Conservation (phyloP, 2,797 vertebrate species). For the Gymnoscopelus microlampas region DNA sequence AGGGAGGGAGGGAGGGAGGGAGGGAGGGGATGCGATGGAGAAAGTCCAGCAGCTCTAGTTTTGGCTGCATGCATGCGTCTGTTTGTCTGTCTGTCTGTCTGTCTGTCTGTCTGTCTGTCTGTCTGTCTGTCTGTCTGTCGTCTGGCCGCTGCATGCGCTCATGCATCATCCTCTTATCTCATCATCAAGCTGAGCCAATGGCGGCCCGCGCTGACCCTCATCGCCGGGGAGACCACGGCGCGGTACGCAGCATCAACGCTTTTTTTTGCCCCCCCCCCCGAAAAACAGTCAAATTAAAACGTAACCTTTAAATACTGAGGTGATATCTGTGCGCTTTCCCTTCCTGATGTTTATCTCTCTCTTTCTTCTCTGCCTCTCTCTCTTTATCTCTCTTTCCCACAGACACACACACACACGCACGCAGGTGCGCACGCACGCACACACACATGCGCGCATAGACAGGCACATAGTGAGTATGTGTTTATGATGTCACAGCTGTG, state of each 20-base stretch:
- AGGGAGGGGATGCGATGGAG: conserved; percentile 54
- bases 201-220: conserved; percentile 40
- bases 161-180: conserved; percentile 61
- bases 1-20: conserved; percentile 13
- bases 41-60: conserved; percentile 63
- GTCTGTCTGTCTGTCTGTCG: too few relatives aligned
- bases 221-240: conserved; percentile 33
- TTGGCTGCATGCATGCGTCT: conserved; percentile 62
- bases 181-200: conserved; percentile 41
- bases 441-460: too few relatives aligned
- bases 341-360: background rate
- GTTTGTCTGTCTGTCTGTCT: too few relatives aligned
- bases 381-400: too few relatives aligned
- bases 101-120: conserved; percentile 24
- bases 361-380: too few relatives aligned
- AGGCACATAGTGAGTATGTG: background rate
- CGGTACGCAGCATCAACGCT: conserved; percentile 23
- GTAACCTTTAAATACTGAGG: conserved; percentile 4
- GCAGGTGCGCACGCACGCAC: too few relatives aligned
- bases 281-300: conserved; percentile 24
- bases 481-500: background rate
- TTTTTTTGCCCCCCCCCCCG: conserved; percentile 15
- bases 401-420: too few relatives aligned
- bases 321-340: conserved; percentile 1
- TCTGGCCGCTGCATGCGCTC: conserved; percentile 39